Evolutionary conservation across 1,140 invertebrate genomes (phyloP), one percentile per base, ranked within the genome.

Genomic region (Drosophila takahashii): DNA sequence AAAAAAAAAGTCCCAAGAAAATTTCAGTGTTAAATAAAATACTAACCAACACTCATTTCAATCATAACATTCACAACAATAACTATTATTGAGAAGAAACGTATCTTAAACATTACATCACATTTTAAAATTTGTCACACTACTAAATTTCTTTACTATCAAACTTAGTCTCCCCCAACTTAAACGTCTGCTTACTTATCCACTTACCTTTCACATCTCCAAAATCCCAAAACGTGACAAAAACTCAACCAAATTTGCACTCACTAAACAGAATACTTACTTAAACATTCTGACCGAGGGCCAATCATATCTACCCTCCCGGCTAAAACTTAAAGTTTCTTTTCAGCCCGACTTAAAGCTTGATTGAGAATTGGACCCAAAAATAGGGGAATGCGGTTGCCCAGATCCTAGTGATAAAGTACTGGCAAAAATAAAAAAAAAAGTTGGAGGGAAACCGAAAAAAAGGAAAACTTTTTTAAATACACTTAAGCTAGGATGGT

Each of bases 161-260:
- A 13, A 32, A 39, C 29, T 11, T 51, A 84, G 70, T 51, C 61
- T 41, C 51, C 36, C 51, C 47, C 66, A 65, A 51, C 60, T 64
- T 44, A 59, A 41, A n/a, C 39, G 27, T 36, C 36, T 41, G 26
- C 58, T 62, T 41, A 22, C 59, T 59, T 32, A 59, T 62, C 45
- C 51, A 44, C 34, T 26, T 5, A 10, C 7, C 39, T 1, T 36
- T 5, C 6, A 3, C 1, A 9, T 37, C 27, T 5, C 13, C 6
- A 32, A 62, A 86, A 76, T 72, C 76, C 62, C 45, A 59, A 27
- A 78, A 85, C 81, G 83, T 85, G 81, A 86, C 81, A 81, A 77
- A 81, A 81, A 77, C 57, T 77, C 56, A 45, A 57, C 72, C 69
- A 73, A 84, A 74, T 74, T 75, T 78, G 59, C 81, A 85, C 81